Base-by-base conservation (phyloP, 2,113 vertebrate genomes). In the Butorides virescens region DNA sequence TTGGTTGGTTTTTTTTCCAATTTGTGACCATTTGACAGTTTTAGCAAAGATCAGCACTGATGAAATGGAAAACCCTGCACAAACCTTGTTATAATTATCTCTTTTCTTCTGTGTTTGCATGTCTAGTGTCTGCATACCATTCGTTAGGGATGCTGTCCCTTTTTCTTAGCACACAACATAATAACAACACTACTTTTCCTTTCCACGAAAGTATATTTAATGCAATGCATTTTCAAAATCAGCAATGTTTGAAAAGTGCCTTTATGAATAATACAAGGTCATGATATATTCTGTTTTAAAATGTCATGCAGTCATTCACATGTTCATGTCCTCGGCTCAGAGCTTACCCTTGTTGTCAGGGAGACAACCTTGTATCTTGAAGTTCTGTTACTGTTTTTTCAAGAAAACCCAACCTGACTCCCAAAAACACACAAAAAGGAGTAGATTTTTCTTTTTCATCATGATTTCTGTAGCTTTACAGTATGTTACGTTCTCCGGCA, bases 91-190 rank as follows among this genome's bases (percentile, higher is more conserved):
- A 96, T 95, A 98, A 98, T 98, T 97, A 98, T 97, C 98, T 98
- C 96, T 98, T 98, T 98, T 98, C 97, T 98, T 98, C 96, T 98
- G 95, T 98, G 96, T 97, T 97, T 98, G 96, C 95, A 96, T 98
- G 97, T 97, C 96, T 92, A 93, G 86, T 95, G 90, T 98, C 91
- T 94, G 73, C 97, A 97, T 97, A 95, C 92, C 95, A 97, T 98
- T 97, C 1, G 15, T 97, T 96, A 96, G 95, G 97, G 82, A 77
- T 95, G 59, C 80, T 81, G 74, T 96, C 94, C 93, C 65, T 97
- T 86, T 96, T 88, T 85, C 88, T 95, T 94, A 83, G 72, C 79
- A 46, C 93, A 88, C 88, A 81, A 36, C 68, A 11, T 77, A 76
- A 49, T 49, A 68, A 70, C 53, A 78, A 7, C n/a, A 73, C 36